phyloP scores from a whole-genome alignment of 1,140 invertebrate genomes.

The Sycobia sp. region DNA sequence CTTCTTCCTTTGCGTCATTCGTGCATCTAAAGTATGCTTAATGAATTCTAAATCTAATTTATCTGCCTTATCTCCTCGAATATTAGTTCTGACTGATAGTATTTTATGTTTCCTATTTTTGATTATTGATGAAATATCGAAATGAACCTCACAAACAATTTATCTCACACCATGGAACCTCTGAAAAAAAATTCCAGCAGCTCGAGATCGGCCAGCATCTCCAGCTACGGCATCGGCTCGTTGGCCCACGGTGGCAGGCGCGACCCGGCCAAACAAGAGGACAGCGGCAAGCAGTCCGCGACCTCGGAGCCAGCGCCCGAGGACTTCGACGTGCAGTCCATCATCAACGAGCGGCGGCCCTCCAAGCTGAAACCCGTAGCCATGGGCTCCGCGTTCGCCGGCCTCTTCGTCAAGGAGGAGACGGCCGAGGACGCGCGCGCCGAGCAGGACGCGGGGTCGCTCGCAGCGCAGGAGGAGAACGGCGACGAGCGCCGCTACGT shows the following conservation, averaged over 20 bases:
- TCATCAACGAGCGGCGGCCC: slow-evolving; percentile 58
- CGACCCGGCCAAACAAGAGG: slow-evolving; percentile 23
- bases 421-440: slow-evolving; percentile 20
- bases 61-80: no score
- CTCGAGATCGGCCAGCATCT: slow-evolving; percentile 26
- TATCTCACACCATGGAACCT: no score
- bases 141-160: no score
- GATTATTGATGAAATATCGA: no score
- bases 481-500: slow-evolving; percentile 20
- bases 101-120: no score
- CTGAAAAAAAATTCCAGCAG: slow-evolving; percentile 19
- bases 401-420: slow-evolving; percentile 42
- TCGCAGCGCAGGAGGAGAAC: slow-evolving; percentile 39
- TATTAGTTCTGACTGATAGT: no score
- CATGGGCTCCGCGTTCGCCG: neutral
- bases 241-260: neutral
- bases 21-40: no score
- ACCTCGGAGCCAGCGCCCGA: slow-evolving; percentile 18
- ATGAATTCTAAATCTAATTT: no score
- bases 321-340: slow-evolving; percentile 55
- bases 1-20: no score
- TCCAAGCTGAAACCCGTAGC: slow-evolving; percentile 45
- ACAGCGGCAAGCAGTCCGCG: neutral
- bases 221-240: slow-evolving; percentile 20
- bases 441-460: no score